Percentiles rank a stretch among this genome's conserved stretches.
Evolutionary conservation across 2,113 vertebrate genomes (phyloP).

Genomic region (Anguilla japonica): DNA sequence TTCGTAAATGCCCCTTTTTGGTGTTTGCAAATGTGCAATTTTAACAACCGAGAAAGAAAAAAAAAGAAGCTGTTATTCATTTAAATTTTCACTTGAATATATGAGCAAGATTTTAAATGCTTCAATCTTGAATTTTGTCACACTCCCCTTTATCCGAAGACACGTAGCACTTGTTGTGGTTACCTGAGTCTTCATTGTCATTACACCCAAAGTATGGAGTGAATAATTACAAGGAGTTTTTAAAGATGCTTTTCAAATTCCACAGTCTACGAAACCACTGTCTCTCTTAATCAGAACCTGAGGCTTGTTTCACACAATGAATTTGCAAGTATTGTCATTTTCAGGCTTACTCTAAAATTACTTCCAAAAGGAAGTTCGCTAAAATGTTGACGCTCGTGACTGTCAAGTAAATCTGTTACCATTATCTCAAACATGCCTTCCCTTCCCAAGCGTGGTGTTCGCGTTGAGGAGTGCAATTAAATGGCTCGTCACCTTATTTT

Average conservation of each 20-base stretch:
- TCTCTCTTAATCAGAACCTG: too few relatives aligned
- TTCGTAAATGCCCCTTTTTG: background rate
- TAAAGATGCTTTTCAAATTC: background rate
- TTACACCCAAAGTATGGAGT: background rate
- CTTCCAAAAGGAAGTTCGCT: too few relatives aligned
- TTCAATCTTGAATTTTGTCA: background rate
- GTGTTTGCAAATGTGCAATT: background rate
- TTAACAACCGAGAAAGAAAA: background rate
- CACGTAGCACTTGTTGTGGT: background rate
- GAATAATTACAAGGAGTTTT: background rate
- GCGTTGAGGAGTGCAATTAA: too few relatives aligned
- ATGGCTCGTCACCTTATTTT: too few relatives aligned
- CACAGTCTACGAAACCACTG: background rate
- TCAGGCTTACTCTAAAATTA: too few relatives aligned
- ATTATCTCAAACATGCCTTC: too few relatives aligned
- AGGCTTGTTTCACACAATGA: too few relatives aligned
- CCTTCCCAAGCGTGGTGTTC: too few relatives aligned
- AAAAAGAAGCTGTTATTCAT: background rate
- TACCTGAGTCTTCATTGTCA: background rate
- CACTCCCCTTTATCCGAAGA: background rate
- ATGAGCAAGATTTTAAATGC: background rate
- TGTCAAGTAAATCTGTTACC: too few relatives aligned
- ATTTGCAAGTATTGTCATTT: too few relatives aligned
- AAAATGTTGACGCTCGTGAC: too few relatives aligned
- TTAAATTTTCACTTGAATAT: background rate